These are phyloP conservation scores for Baryphthengus martii DNA, from an alignment of 2,113 vertebrate genomes.

Conservation along the genomic window DNA sequence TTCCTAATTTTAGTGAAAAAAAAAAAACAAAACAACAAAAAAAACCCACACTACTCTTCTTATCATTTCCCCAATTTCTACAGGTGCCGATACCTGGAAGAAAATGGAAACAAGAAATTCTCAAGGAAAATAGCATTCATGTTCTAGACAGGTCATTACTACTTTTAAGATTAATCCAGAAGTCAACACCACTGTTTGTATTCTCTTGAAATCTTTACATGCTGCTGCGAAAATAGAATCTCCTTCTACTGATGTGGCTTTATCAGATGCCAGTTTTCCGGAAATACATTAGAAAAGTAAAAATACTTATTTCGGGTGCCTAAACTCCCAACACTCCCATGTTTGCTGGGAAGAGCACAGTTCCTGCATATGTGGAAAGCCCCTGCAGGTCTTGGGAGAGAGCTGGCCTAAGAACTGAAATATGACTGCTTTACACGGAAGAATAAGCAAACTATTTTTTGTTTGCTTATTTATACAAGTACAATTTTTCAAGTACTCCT, in stretches of 20 bases:
- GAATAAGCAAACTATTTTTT: constrained; percentile 57
- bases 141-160: background rate
- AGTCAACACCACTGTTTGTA: background rate
- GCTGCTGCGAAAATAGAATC: background rate
- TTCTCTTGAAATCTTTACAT: background rate
- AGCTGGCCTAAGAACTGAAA: background rate
- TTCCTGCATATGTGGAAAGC: background rate
- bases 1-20: background rate
- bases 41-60: background rate
- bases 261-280: background rate
- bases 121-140: background rate
- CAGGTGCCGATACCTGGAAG: background rate
- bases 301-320: background rate
- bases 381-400: constrained; percentile 5
- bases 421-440: background rate
- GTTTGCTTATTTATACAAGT: constrained; percentile 54
- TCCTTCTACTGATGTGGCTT: background rate
- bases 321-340: background rate
- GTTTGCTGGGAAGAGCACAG: background rate
- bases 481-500: constrained; percentile 50
- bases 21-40: background rate
- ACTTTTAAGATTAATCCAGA: background rate
- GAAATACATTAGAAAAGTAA: background rate
- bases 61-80: background rate
- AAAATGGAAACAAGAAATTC: background rate